Conservation (phyloP, 2,888 invertebrate genomes). For the Troides helena region DNA sequence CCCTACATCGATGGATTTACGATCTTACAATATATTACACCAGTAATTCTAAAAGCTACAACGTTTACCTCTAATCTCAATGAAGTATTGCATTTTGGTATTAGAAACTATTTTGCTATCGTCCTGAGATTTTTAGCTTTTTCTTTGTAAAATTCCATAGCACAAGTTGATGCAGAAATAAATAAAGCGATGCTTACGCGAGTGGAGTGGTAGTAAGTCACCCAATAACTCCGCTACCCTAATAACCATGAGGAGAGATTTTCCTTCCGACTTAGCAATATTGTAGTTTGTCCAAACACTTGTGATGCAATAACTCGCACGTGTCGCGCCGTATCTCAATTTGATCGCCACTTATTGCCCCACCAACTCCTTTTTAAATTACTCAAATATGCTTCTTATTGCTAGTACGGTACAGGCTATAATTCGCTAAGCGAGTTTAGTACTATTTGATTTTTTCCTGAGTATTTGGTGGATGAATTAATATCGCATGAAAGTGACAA, state of each 20-base stretch:
- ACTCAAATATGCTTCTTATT: slow-evolving; percentile 31
- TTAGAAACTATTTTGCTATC: too few relatives aligned
- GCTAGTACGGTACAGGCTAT: slow-evolving; percentile 20
- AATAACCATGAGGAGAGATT: slow-evolving; percentile 45
- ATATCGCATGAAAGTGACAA: slow-evolving; percentile 62
- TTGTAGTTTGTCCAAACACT: slow-evolving; percentile 74
- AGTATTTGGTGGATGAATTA: slow-evolving; percentile 58
- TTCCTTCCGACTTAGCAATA: slow-evolving; percentile 73
- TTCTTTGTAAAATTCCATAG: too few relatives aligned
- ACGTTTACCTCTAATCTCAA: too few relatives aligned
- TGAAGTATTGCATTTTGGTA: too few relatives aligned
- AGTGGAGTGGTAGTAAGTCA: slow-evolving; percentile 20
- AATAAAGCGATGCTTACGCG: background rate
- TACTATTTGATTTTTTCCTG: slow-evolving; percentile 38
- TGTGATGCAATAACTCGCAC: slow-evolving; percentile 74
- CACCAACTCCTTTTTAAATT: slow-evolving; percentile 34
- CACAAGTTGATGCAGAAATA: too few relatives aligned
- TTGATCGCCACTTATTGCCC: slow-evolving; percentile 57
- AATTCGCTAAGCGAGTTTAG: slow-evolving; percentile 22
- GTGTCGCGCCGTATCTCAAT: slow-evolving; percentile 75
- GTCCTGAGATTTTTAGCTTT: too few relatives aligned
- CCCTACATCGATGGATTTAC: too few relatives aligned
- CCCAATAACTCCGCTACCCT: slow-evolving; percentile 25
- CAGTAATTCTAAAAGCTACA: too few relatives aligned
- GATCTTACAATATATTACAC: too few relatives aligned